Percentiles rank a stretch among this genome's conserved stretches.
Conservation (phyloP, 2,797 vertebrate genomes). For the Loriculus beryllinus region DNA sequence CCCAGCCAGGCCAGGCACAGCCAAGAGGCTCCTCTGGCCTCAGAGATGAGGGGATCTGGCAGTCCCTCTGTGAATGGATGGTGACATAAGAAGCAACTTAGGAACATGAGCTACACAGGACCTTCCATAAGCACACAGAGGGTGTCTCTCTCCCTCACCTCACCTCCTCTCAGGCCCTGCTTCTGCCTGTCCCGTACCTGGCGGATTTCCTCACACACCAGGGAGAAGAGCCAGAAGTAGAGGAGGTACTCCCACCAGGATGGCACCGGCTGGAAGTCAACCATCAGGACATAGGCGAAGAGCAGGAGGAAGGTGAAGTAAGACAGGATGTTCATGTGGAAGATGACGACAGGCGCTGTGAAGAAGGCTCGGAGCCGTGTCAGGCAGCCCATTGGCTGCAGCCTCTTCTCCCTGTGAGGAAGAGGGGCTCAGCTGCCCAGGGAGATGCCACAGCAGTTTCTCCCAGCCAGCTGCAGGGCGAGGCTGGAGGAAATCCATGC, state of each 20-base stretch:
- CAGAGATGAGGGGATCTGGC: rapidly evolving
- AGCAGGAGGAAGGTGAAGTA: constrained; percentile 93
- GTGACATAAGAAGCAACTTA: background rate
- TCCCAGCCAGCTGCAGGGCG: rapidly evolving
- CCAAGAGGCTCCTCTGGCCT: background rate
- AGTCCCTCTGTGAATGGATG: rapidly evolving
- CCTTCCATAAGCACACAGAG: background rate
- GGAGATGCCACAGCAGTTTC: rapidly evolving
- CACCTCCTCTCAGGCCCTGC: background rate
- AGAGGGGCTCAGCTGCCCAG: background rate
- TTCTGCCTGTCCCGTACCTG: constrained; percentile 79
- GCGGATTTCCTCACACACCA: constrained; percentile 91
- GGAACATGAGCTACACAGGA: rapidly evolving
- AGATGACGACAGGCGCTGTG: constrained; percentile 80
- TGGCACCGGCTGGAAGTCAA: constrained; percentile 87
- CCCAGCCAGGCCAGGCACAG: background rate
- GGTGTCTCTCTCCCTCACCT: no score
- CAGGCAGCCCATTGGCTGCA: constrained; percentile 62
- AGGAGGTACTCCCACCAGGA: constrained; percentile 85
- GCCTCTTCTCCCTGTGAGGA: constrained; percentile 48
- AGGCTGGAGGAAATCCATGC: background rate
- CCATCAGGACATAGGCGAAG: constrained; percentile 90
- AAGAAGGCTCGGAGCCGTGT: constrained; percentile 75
- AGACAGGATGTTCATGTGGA: constrained; percentile 89
- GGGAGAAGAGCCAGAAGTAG: constrained; percentile 89